Percentiles rank a stretch among this genome's conserved stretches.
Evolutionary conservation across 2,113 vertebrate species (phyloP).

Genomic region (Tupaia tana): DNA sequence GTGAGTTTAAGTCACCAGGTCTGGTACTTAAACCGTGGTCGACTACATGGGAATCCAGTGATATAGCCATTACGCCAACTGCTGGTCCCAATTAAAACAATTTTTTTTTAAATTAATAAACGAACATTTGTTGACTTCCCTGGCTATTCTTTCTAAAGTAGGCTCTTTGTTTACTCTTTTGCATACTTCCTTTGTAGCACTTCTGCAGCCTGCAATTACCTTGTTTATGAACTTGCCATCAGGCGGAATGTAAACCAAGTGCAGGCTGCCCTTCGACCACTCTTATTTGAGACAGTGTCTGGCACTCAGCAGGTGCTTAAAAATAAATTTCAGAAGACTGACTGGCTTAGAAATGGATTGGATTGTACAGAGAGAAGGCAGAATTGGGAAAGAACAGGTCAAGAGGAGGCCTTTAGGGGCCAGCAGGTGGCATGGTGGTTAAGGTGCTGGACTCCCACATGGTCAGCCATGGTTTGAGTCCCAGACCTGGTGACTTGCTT

Average conservation of each 20-base stretch:
- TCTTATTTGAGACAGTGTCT: not conserved
- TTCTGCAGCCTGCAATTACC: constrained; percentile 53
- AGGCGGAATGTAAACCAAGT: constrained; percentile 31
- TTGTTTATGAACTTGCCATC: constrained; percentile 40
- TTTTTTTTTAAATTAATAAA: no score
- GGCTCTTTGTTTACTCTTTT: constrained; percentile 16
- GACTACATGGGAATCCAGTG: no score
- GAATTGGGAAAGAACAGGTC: not conserved
- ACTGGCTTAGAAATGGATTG: not conserved
- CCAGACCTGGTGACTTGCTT: no score
- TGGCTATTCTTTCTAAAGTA: constrained; percentile 28
- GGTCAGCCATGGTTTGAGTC: no score
- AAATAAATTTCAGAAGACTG: constrained; percentile 5
- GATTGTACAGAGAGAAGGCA: not conserved
- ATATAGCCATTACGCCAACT: no score
- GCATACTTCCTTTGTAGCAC: constrained; percentile 58
- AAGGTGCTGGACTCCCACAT: no score
- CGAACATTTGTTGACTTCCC: constrained; percentile 43
- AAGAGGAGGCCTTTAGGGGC: not conserved
- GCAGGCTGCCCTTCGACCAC: not conserved
- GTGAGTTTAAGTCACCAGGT: no score
- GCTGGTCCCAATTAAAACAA: no score
- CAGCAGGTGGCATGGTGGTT: no score
- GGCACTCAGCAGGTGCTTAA: not conserved
- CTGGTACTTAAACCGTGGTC: no score